Conservation (phyloP, 2,113 vertebrate genomes). For the Zingel zingel region DNA sequence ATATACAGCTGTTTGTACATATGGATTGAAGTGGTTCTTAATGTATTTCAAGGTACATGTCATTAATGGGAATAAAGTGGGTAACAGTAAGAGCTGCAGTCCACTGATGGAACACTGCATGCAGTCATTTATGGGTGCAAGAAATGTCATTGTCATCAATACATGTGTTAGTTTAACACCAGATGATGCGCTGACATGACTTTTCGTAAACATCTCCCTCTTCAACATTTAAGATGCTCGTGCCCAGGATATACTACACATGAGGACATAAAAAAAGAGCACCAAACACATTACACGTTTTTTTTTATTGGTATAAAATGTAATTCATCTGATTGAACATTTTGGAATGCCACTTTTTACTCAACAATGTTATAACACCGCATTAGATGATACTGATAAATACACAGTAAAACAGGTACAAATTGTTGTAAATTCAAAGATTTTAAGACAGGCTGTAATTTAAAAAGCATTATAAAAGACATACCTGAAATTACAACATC, state of each 20-base stretch:
- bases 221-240: background rate
- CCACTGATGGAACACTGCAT: slow-evolving; percentile 14
- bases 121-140: slow-evolving; percentile 1
- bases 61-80: slow-evolving; percentile 7
- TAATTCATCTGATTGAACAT: background rate
- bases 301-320: slow-evolving; percentile 55
- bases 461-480: slow-evolving; percentile 29
- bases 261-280: background rate
- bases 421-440: slow-evolving; percentile 35
- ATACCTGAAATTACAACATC: slow-evolving; percentile 19
- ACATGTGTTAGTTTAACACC: slow-evolving; percentile 16
- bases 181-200: slow-evolving; percentile 31
- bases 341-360: slow-evolving; percentile 4
- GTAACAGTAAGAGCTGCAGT: slow-evolving; percentile 3
- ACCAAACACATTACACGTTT: slow-evolving; percentile 3
- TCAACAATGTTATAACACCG: background rate
- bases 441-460: slow-evolving; percentile 15
- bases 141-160: slow-evolving; percentile 9
- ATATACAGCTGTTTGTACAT: background rate
- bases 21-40: background rate
- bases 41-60: background rate
- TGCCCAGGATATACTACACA: background rate
- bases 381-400: slow-evolving; percentile 2
- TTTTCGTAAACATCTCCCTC: background rate
- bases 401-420: slow-evolving; percentile 30